Evolutionary conservation across 2,888 invertebrate genomes (phyloP).

Genomic region (Parnassius orleans): DNA sequence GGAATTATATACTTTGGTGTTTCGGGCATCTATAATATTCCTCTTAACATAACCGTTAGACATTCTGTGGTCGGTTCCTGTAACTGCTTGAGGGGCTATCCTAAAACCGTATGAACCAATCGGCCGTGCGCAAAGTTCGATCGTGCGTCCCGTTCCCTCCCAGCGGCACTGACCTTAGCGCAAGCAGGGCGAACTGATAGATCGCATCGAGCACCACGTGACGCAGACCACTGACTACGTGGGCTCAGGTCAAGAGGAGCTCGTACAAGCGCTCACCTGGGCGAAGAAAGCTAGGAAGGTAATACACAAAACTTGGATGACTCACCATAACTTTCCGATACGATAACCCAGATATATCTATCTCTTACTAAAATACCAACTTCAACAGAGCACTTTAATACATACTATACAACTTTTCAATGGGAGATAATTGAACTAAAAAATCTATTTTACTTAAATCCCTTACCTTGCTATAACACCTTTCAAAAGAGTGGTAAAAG

Average conservation of each 20-base stretch:
- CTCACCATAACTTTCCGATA: constrained; percentile 18
- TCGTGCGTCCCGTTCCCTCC: constrained; percentile 60
- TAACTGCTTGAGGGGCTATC: constrained; percentile 51
- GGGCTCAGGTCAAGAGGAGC: constrained; percentile 88
- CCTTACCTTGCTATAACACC: neutral
- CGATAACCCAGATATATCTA: constrained; percentile 6
- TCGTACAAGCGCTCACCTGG: constrained; percentile 89
- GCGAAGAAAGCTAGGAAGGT: constrained; percentile 95
- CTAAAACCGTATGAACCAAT: constrained; percentile 73
- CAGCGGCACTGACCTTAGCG: constrained; percentile 65
- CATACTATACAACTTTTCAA: neutral
- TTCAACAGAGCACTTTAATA: constrained; percentile 5
- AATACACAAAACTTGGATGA: constrained; percentile 44
- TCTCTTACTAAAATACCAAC: constrained; percentile 7
- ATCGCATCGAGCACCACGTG: constrained; percentile 96
- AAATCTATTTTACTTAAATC: constrained; percentile 5
- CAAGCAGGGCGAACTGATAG: constrained; percentile 94
- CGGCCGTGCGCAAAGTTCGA: constrained; percentile 50
- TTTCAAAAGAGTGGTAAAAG: neutral
- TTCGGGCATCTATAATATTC: constrained; percentile 38
- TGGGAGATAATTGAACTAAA: constrained; percentile 2
- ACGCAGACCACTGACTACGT: constrained; percentile 92
- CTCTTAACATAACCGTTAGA: constrained; percentile 52
- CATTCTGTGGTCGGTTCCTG: constrained; percentile 55
- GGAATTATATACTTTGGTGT: constrained; percentile 36